phyloP scores from a whole-genome alignment of 2,113 vertebrate species.

The Chinchilla lanigera region DNA sequence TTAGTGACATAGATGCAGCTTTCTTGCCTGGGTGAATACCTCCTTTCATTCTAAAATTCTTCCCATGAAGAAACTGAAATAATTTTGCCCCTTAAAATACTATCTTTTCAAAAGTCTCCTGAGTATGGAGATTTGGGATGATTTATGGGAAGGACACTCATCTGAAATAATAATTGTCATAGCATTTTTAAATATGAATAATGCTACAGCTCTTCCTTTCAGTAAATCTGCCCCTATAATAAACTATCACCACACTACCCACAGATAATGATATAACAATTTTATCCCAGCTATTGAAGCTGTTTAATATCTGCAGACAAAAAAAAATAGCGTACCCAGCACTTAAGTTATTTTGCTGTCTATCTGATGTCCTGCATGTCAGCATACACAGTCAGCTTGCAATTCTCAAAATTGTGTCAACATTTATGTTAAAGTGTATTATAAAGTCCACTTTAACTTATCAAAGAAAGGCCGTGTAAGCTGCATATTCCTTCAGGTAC shows the following conservation, averaged over 20 bases:
- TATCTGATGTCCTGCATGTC: constrained; percentile 41
- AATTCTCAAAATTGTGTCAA: constrained; percentile 7
- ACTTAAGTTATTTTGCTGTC: constrained; percentile 66
- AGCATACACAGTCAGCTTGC: neutral
- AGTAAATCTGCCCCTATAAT: constrained; percentile 73
- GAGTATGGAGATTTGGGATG: constrained; percentile 67
- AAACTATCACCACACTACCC: constrained; percentile 69
- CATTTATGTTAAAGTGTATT: neutral
- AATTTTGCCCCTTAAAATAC: constrained; percentile 72
- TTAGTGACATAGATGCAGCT: neutral
- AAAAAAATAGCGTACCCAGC: constrained; percentile 50
- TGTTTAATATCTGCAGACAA: constrained; percentile 65
- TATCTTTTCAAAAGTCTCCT: constrained; percentile 66
- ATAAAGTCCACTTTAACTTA: neutral
- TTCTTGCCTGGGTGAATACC: constrained; percentile 54
- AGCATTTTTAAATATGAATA: constrained; percentile 78
- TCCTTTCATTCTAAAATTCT: constrained; percentile 49
- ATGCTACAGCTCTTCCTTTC: constrained; percentile 69
- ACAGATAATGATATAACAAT: constrained; percentile 65
- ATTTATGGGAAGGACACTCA: constrained; percentile 78
- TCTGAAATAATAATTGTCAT: constrained; percentile 70
- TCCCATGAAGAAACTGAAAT: constrained; percentile 41
- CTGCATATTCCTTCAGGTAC: accelerated
- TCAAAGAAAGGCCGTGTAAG: neutral
- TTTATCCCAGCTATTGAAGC: constrained; percentile 68